These are phyloP conservation scores for Pangasianodon gigas DNA, from an alignment of 2,113 vertebrate species.

Conservation along the genomic window DNA sequence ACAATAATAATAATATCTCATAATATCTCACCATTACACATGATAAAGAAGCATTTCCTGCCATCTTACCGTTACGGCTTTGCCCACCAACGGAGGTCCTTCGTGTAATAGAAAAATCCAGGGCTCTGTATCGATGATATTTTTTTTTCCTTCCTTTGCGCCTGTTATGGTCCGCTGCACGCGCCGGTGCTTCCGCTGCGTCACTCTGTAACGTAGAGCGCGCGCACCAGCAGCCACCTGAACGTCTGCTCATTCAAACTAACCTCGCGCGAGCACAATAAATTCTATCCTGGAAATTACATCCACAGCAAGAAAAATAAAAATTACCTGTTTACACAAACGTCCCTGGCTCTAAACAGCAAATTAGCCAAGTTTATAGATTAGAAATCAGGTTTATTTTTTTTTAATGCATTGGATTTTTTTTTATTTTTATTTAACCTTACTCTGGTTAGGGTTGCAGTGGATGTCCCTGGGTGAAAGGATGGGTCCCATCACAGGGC, in stretches of 20 bases:
- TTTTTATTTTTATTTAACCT: no score
- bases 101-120: background rate
- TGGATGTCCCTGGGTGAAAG: no score
- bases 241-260: background rate
- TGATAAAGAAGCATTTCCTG: background rate
- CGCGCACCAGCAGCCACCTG: constrained; percentile 2
- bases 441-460: no score
- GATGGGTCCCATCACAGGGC: no score
- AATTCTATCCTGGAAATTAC: background rate
- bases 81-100: background rate
- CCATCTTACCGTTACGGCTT: background rate
- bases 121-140: background rate
- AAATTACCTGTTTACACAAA: background rate
- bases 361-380: background rate
- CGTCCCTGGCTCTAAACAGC: background rate
- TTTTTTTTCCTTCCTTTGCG: background rate
- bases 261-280: background rate
- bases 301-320: background rate
- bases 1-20: no score
- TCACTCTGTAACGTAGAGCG: constrained; percentile 15
- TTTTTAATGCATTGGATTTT: no score
- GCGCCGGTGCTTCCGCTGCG: constrained; percentile 26
- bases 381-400: background rate
- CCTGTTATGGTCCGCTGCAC: constrained; percentile 10
- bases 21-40: background rate